phyloP scores from a whole-genome alignment of 2,888 invertebrate species.

The Drosophila acutilabella region DNA sequence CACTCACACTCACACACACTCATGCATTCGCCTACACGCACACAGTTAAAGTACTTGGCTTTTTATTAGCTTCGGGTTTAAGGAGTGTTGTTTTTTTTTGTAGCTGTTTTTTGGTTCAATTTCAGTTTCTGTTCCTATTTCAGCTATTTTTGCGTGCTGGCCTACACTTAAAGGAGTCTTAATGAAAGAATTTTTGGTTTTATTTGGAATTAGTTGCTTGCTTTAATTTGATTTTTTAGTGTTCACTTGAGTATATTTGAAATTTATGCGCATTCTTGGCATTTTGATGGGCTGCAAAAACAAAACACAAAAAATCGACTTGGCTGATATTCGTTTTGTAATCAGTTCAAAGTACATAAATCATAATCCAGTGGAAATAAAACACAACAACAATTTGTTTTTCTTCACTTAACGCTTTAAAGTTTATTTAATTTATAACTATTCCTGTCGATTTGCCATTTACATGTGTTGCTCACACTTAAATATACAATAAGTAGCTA shows the following conservation, averaged over 20 bases:
- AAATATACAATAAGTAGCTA: slow-evolving; percentile 41
- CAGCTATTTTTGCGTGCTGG: slow-evolving; percentile 69
- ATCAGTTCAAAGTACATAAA: slow-evolving; percentile 2
- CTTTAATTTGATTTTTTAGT: slow-evolving; percentile 75
- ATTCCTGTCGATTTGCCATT: slow-evolving; percentile 75
- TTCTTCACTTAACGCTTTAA: slow-evolving; percentile 57
- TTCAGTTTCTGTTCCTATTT: slow-evolving; percentile 23
- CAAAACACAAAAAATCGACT: slow-evolving; percentile 11
- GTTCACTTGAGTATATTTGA: slow-evolving; percentile 51
- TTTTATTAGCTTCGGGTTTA: slow-evolving; percentile 68
- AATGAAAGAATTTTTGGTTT: slow-evolving; percentile 72
- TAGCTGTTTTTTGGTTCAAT: slow-evolving; percentile 29
- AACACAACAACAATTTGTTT: not conserved
- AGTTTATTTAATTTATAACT: slow-evolving; percentile 76
- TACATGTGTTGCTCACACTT: slow-evolving; percentile 63
- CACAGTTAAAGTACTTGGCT: slow-evolving; percentile 36
- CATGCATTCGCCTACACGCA: slow-evolving; percentile 18
- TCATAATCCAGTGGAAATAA: not conserved
- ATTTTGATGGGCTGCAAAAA: slow-evolving; percentile 43
- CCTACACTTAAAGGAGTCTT: slow-evolving; percentile 66
- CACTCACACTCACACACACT: slow-evolving; percentile 15
- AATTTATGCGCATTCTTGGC: slow-evolving; percentile 60
- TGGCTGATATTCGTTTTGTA: slow-evolving; percentile 32
- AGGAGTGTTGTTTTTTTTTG: slow-evolving; percentile 48
- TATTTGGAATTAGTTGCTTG: slow-evolving; percentile 61